A percentile compares a stretch with the other conserved stretches of the same genome.
These are phyloP conservation scores for Stomatorhinus ivindoensis DNA, from an alignment of 2,113 vertebrate species.

Conservation along the genomic window DNA sequence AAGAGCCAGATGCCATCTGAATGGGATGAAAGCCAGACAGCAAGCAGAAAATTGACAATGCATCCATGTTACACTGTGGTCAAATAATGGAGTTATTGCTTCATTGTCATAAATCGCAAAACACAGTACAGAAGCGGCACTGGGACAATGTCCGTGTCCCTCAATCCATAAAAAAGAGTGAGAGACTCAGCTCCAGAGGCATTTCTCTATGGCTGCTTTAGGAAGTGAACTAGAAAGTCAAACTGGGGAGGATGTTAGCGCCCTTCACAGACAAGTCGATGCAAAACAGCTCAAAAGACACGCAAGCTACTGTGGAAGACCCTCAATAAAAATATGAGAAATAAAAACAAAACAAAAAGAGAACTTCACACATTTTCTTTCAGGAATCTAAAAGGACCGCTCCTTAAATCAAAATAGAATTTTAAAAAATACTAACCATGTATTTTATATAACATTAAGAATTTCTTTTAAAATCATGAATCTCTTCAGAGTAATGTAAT, in stretches of 20 bases:
- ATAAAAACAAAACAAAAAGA: not conserved
- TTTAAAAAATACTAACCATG: not conserved
- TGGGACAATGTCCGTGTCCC: not conserved
- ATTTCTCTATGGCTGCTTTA: not conserved
- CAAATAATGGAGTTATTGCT: not conserved
- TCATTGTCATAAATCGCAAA: not conserved
- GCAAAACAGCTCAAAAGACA: not conserved
- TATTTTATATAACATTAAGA: not conserved
- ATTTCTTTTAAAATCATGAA: not conserved
- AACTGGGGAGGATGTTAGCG: not conserved
- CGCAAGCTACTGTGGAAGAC: not conserved
- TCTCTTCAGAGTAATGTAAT: not conserved
- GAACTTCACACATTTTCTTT: not conserved
- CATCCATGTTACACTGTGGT: not conserved
- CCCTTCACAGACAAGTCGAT: not conserved
- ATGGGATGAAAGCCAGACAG: not conserved
- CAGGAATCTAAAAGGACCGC: not conserved
- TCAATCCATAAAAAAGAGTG: not conserved
- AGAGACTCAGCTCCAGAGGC: not conserved
- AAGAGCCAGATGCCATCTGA: not conserved
- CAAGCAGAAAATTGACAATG: not conserved
- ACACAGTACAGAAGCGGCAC: not conserved
- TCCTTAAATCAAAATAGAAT: not conserved
- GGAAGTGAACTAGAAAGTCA: not conserved
- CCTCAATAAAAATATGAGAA: not conserved